These are phyloP conservation scores for Stenolophus ochropezus DNA, from an alignment of 2,888 invertebrate species.

Conservation along the genomic window DNA sequence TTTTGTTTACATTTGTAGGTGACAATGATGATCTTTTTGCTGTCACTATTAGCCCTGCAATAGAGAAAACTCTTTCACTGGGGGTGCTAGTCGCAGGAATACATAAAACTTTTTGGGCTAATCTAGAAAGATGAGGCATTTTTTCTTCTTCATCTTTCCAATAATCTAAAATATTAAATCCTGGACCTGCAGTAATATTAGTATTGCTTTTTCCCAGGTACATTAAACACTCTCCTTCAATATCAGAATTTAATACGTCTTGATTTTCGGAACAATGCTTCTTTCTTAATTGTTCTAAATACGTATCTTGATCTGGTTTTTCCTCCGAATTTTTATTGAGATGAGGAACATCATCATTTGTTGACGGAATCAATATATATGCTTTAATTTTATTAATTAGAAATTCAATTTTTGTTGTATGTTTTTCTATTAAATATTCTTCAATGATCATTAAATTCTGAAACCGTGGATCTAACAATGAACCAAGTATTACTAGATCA, in stretches of 20 bases:
- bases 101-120: slow-evolving; percentile 48
- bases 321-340: background rate
- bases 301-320: background rate
- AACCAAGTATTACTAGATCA: too few species aligned
- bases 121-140: background rate
- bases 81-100: slow-evolving; percentile 62
- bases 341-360: background rate
- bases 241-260: background rate
- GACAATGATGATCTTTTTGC: slow-evolving; percentile 59
- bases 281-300: background rate
- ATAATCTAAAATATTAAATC: background rate
- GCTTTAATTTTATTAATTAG: background rate
- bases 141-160: background rate
- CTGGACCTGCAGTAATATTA: background rate
- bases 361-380: background rate
- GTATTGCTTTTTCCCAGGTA: background rate
- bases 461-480: background rate
- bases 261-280: background rate
- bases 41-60: slow-evolving; percentile 56
- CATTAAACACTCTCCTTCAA: background rate
- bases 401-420: background rate
- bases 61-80: slow-evolving; percentile 61
- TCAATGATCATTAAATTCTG: background rate
- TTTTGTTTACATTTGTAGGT: slow-evolving; percentile 52
- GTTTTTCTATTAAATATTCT: background rate